Evolutionary conservation across 2,797 vertebrate genomes (phyloP), one percentile per base, ranked within the genome.

Genomic region (Hephaestus fuliginosus): DNA sequence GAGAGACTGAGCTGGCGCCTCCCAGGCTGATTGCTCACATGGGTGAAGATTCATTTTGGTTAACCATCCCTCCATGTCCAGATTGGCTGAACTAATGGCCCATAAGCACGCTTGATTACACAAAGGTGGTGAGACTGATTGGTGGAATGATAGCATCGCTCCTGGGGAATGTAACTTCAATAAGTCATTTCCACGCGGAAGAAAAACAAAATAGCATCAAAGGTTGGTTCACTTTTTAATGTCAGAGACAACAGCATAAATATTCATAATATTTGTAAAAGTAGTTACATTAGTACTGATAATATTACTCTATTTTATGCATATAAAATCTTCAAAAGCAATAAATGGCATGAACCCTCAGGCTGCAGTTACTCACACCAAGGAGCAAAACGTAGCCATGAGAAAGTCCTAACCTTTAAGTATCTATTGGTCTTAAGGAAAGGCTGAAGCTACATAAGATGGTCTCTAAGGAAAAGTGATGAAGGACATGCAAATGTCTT

Each of bases 81-180:
- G 80, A 89, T 89, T 81, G 84, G 86, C 77, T 82, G 43, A 86
- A 87, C 87, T 88, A 90, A 90, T 88, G 80, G 78, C 79, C 87
- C 86, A 80, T 86, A 62, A 86, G 76, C 48, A 77, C 78, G 65
- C n/a, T 71, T 86, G 85, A 91, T 87, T 90, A 83, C 75, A 78
- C 77, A 84, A 79, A 86, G 83, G 80, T 82, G 69, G 53, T 70
- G 83, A 73, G 69, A 80, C 78, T 85, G 75, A 90, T 88, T 85
- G 76, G 81, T 77, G 77, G 72, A 84, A 66, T 83, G 80, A 87
- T 57, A 30, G 30, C 49, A 22, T 46, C 2, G 22, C 80, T 80
- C 36, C 39, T 1, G 36, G 55, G 78, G 56, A 70, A 75, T 64
- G 61, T 68, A 67, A 72, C 68, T 68, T 78, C 74, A 72, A 75